phyloP scores from a whole-genome alignment of 2,888 invertebrate genomes.

The Thymelicus sylvestris region DNA sequence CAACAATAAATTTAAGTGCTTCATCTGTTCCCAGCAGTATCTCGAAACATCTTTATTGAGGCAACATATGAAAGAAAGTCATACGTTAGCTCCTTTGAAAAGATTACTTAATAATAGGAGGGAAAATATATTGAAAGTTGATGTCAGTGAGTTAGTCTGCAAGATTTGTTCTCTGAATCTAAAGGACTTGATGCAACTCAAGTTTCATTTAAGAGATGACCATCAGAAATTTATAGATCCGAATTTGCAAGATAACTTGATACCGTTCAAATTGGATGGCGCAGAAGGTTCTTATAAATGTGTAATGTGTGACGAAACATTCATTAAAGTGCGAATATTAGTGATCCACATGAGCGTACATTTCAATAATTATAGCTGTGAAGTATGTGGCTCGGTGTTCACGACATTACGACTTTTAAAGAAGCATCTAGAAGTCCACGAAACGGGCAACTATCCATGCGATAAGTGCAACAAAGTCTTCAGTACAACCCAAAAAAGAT shows the following conservation, averaged over 20 bases:
- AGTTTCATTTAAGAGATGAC: conserved; percentile 64
- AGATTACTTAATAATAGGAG: conserved; percentile 70
- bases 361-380: conserved; percentile 78
- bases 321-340: conserved; percentile 72
- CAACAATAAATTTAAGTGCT: conserved; percentile 78
- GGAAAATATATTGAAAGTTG: conserved; percentile 74
- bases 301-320: conserved; percentile 68
- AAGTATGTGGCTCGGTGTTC: conserved; percentile 76
- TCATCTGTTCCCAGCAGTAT: conserved; percentile 73
- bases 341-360: conserved; percentile 81
- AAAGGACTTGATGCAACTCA: conserved; percentile 59
- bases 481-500: conserved; percentile 70
- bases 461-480: conserved; percentile 74
- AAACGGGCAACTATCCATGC: conserved; percentile 73
- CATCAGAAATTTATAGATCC: conserved; percentile 69
- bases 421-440: conserved; percentile 77
- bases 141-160: conserved; percentile 68
- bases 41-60: conserved; percentile 65
- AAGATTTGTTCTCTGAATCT: conserved; percentile 63
- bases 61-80: conserved; percentile 66
- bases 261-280: conserved; percentile 70
- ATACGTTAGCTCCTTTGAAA: conserved; percentile 67
- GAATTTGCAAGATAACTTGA: conserved; percentile 73
- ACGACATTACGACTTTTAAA: conserved; percentile 75
- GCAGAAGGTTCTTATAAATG: conserved; percentile 65